Percentiles rank a stretch among this genome's conserved stretches.
phyloP scores from a whole-genome alignment of 2,888 invertebrate species.

The Drosophila lutescens region DNA sequence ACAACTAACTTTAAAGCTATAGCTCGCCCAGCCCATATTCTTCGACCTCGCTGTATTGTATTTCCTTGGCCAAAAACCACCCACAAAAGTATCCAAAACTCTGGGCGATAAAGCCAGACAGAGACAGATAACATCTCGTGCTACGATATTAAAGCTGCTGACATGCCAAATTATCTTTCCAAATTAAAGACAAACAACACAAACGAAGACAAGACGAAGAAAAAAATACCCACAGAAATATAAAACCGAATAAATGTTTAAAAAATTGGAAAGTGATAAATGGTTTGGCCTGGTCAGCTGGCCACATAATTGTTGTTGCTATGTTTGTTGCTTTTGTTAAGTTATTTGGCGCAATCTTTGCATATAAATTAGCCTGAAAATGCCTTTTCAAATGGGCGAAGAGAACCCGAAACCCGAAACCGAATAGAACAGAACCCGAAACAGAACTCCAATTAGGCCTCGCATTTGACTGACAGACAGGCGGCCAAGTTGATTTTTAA shows the following conservation, averaged over 20 bases:
- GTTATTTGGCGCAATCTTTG: conserved; percentile 67
- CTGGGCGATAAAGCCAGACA: background rate
- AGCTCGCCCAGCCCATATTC: background rate
- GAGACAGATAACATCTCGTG: conserved; percentile 30
- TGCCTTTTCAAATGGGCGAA: conserved; percentile 59
- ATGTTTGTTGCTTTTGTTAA: conserved; percentile 42
- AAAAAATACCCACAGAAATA: conserved; percentile 6
- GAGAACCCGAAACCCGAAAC: conserved; percentile 27
- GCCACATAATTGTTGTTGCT: conserved; percentile 31
- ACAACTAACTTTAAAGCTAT: too few relatives aligned
- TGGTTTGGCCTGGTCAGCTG: conserved; percentile 64
- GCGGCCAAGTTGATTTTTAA: conserved; percentile 43
- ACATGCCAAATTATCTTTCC: conserved; percentile 55
- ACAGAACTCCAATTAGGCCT: conserved; percentile 30
- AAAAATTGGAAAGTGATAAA: conserved; percentile 69
- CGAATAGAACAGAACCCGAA: conserved; percentile 25
- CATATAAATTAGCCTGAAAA: conserved; percentile 74
- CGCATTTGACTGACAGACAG: conserved; percentile 36
- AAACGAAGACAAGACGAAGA: conserved; percentile 10
- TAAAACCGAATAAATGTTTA: conserved; percentile 11
- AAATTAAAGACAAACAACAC: conserved; percentile 53
- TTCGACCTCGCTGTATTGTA: background rate
- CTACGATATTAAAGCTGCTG: conserved; percentile 51
- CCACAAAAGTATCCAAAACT: conserved; percentile 6
- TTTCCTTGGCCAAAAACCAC: conserved; percentile 5